These are phyloP conservation scores for Ephestia elutella DNA, from an alignment of 1,140 invertebrate species.

Conservation along the genomic window DNA sequence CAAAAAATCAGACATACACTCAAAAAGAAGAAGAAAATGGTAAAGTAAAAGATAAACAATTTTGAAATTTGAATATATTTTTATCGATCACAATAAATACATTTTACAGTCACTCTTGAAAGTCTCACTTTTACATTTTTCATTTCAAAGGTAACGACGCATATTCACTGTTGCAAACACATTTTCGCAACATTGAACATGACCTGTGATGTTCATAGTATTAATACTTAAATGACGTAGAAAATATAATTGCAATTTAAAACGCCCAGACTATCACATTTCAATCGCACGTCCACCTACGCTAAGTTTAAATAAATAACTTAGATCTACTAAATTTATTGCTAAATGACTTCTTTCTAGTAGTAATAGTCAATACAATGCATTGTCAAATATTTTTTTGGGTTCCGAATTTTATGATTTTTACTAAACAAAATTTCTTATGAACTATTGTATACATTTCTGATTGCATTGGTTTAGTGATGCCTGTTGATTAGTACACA, in stretches of 20 bases:
- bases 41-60: too few relatives aligned
- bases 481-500: too few relatives aligned
- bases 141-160: slow-evolving; percentile 15
- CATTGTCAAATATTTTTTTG: neutral
- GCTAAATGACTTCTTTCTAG: slow-evolving; percentile 47
- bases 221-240: slow-evolving; percentile 10
- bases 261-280: slow-evolving; percentile 15
- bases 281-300: slow-evolving; percentile 18
- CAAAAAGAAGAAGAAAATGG: too few relatives aligned
- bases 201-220: slow-evolving; percentile 17
- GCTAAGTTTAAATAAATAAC: slow-evolving; percentile 57
- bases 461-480: neutral
- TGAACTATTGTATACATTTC: too few relatives aligned
- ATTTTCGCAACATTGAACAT: slow-evolving; percentile 59
- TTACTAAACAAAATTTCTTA: too few relatives aligned
- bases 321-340: slow-evolving; percentile 40
- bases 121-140: slow-evolving; percentile 31
- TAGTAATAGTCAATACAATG: slow-evolving; percentile 8
- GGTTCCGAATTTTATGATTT: too few relatives aligned
- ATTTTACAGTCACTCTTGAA: slow-evolving; percentile 22
- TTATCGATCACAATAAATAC: slow-evolving; percentile 65
- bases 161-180: slow-evolving; percentile 56
- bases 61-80: slow-evolving; percentile 36
- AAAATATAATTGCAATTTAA: neutral
- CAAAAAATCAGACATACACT: too few relatives aligned